Evolutionary conservation across 2,888 invertebrate genomes (phyloP), one percentile per base, ranked within the genome.

Genomic region (Cenopis cana): DNA sequence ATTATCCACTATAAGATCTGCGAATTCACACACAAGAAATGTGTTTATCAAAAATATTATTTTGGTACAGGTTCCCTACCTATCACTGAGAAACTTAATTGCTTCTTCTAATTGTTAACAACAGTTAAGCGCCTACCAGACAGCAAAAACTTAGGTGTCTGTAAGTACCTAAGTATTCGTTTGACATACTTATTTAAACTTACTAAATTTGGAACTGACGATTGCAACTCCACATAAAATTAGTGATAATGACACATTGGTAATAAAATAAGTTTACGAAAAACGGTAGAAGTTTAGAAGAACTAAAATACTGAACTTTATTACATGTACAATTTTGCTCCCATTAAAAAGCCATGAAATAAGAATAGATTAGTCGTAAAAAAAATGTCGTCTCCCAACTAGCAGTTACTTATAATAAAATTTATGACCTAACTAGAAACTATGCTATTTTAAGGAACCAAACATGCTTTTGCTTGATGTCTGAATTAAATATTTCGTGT

Each of bases 311-410:
- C 9, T 14, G 24, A 20, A 2, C 4, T 20, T 36, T 33, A 17
- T 49, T 1, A n/a, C 18, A 24, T 11, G 50, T 3, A 20, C 20
- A 54, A 24, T 20, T 54, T 6, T 49, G 33, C 9, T 33, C 20
- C 20, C 65, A 55, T 65, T 54, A 54, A 65, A 54, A 18, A 54
- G 54, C 41, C 38, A 41, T 54, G n/a, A 65, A 65, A 55, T 17
- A 41, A 41, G 14, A 52, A 62, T 62, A 62, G 46, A 29, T 33
- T 8, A 49, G n/a, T 17, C 49, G 29, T 49, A 29, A 61, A 49
- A 49, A n/a, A 24, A 61, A n/a, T 49, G 49, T 46, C 60, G 1
- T 12, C 36, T 36, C 14, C 1, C 1, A 36, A 41, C 20, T 14
- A 38, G 33, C 50, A 62, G 17, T 33, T 33, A 62, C 0, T 49